These are phyloP conservation scores for Drosophila diplacantha DNA, from an alignment of 2,888 invertebrate species.

Conservation along the genomic window DNA sequence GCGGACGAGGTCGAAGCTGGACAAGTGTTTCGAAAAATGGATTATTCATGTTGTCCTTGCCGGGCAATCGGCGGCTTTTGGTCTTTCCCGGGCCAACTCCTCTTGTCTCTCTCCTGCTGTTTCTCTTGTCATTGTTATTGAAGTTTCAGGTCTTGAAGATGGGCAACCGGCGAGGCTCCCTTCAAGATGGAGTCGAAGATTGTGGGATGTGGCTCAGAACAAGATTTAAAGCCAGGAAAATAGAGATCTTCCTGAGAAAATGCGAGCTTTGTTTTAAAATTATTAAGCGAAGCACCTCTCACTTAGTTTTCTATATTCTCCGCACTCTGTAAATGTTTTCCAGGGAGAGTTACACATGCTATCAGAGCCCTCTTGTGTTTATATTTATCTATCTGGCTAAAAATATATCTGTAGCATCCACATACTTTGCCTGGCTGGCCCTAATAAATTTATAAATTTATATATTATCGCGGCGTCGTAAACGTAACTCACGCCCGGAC, in stretches of 20 bases:
- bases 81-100: constrained; percentile 8
- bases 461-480: constrained; percentile 40
- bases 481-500: constrained; percentile 30
- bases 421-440: constrained; percentile 27
- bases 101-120: not conserved
- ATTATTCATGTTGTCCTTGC: constrained; percentile 68
- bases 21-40: constrained; percentile 66
- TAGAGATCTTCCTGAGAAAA: not conserved
- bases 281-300: not conserved
- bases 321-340: not conserved
- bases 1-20: constrained; percentile 15
- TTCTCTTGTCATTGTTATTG: constrained; percentile 25
- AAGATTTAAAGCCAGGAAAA: not conserved
- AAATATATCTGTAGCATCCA: constrained; percentile 42
- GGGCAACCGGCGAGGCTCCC: constrained; percentile 16
- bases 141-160: constrained; percentile 12
- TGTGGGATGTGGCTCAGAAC: not conserved
- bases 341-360: not conserved
- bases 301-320: not conserved
- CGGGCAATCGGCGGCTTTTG: constrained; percentile 26
- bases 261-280: not conserved
- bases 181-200: constrained; percentile 31
- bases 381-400: constrained; percentile 44
- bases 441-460: constrained; percentile 53
- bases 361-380: constrained; percentile 2